Evolutionary conservation across 2,113 vertebrate species (phyloP), one percentile per base, ranked within the genome.

Genomic region (Ploceus nigricollis): DNA sequence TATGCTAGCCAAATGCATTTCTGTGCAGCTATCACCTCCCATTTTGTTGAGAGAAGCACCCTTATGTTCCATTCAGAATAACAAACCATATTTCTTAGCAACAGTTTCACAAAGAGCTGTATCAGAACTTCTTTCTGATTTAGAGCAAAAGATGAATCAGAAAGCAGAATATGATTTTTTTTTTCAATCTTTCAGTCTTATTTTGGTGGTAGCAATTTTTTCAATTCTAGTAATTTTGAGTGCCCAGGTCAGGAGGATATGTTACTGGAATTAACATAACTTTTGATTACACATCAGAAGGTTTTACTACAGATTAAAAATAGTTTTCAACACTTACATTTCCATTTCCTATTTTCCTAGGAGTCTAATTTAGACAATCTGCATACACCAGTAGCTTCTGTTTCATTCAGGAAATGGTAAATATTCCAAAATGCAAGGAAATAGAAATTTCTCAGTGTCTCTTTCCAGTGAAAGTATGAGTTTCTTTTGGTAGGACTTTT

Each of bases 41-140:
- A 64, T 2, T 65, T 66, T 63, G 33, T 58, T 88, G 64, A 82
- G 42, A 93, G 40, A 93, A 90, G 56, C 17, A 73, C 20, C 24
- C 48, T 92, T 94, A 79, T 75, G 79, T 83, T 93, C 70, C 27
- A 15, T 90, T 77, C 68, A 81, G 39, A 44, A 27, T 33, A 89
- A 80, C 39, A 76, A 93, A 63, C 13, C 4, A 1, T 51, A 90
- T 88, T 94, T 90, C 93, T 83, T 83, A 95, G 79, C 82, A 96
- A 80, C 54, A 71, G 44, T 51, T 83, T 57, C 11, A 63, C 33
- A 57, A n/a, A 87, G 6, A 85, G 13, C 18, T 31, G 3, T 65
- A 69, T 76, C 45, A 65, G 33, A 77, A 65, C 69, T 45, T 76
- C 15, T 45, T 58, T 91, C 80, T n/a, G 47, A 82, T 90, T 89